Evolutionary conservation across 2,797 vertebrate species (phyloP).

Genomic region (Orientallactaga sibirica): DNA sequence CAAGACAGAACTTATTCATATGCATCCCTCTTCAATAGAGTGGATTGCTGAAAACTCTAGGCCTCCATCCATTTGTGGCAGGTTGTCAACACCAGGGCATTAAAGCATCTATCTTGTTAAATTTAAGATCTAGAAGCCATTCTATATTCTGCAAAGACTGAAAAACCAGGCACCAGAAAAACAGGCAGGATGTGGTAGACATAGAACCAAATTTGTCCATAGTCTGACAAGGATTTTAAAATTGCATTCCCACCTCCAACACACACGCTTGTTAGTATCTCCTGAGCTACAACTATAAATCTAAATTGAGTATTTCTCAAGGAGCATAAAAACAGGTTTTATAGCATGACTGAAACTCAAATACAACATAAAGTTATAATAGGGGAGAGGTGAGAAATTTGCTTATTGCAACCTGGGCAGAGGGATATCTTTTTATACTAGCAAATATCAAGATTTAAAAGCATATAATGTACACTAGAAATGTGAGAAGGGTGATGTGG

Average conservation of each 20-base stretch:
- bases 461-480: background rate
- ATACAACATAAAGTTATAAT: conserved; percentile 37
- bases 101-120: conserved; percentile 31
- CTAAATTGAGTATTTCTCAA: conserved; percentile 52
- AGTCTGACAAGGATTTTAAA: conserved; percentile 36
- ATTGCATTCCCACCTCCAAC: background rate
- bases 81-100: conserved; percentile 18
- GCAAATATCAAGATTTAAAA: conserved; percentile 60
- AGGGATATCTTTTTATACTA: conserved; percentile 45
- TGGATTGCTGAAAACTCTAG: conserved; percentile 52
- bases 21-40: conserved; percentile 22
- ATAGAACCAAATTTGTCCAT: background rate
- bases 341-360: conserved; percentile 51
- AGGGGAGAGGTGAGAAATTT: conserved; percentile 56
- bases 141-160: conserved; percentile 44
- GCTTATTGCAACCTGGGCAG: conserved; percentile 36
- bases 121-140: conserved; percentile 45
- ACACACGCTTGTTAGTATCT: conserved; percentile 22
- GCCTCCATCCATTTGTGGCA: conserved; percentile 21
- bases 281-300: conserved; percentile 42
- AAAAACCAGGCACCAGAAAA: conserved; percentile 53
- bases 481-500: background rate
- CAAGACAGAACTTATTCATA: conserved; percentile 27
- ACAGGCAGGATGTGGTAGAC: background rate
- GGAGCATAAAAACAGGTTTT: conserved; percentile 53